Evolutionary conservation across 1,140 invertebrate genomes (phyloP).

Genomic region (Achatina immaculata): DNA sequence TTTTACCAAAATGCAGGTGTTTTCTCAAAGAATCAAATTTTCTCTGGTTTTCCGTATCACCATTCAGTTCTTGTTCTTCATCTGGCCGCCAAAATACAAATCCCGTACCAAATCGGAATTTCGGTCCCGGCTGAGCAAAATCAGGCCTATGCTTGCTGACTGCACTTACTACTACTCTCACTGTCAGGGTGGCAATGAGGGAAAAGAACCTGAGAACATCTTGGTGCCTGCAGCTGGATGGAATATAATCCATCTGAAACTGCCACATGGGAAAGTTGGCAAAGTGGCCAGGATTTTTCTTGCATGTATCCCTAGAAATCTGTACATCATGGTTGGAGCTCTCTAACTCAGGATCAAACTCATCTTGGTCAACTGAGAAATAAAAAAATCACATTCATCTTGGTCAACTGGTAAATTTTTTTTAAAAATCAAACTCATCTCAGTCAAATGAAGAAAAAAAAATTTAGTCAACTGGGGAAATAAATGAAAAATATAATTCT

Average conservation of each 20-base stretch:
- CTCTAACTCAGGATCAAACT: not conserved
- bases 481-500: no score
- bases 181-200: not conserved
- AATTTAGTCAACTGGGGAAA: no score
- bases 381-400: no score
- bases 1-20: not conserved
- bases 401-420: no score
- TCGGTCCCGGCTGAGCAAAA: not conserved
- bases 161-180: not conserved
- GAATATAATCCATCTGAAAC: not conserved
- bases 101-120: not conserved
- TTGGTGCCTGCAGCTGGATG: not conserved
- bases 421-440: no score
- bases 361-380: not conserved
- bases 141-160: not conserved
- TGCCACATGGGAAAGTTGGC: not conserved
- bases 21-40: not conserved
- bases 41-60: not conserved
- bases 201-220: not conserved
- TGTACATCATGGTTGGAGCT: not conserved
- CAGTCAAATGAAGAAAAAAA: no score
- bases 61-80: not conserved
- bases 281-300: conserved; percentile 14
- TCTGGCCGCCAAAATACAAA: not conserved
- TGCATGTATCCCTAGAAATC: not conserved